Evolutionary conservation across 2,888 invertebrate species (phyloP).

Genomic region (Cataglyphis albicans): DNA sequence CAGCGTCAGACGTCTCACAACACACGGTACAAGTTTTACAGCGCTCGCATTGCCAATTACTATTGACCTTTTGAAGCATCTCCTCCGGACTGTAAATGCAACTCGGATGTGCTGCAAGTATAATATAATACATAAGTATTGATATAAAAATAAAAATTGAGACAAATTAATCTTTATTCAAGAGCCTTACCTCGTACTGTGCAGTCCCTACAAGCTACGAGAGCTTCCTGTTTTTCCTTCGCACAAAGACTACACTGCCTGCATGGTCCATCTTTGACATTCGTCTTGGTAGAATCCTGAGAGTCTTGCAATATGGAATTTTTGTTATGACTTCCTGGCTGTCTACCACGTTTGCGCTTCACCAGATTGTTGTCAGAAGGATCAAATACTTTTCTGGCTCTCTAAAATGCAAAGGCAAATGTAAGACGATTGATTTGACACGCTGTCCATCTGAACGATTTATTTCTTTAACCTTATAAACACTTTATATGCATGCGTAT

Average conservation of each 20-base stretch:
- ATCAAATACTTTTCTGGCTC: conserved; percentile 94
- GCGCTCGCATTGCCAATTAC: conserved; percentile 95
- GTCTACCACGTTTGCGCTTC: conserved; percentile 90
- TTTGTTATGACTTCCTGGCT: conserved; percentile 89
- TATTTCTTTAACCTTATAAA: background rate
- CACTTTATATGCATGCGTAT: background rate
- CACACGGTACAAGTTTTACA: conserved; percentile 95
- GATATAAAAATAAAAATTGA: conserved; percentile 32
- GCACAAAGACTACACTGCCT: conserved; percentile 83
- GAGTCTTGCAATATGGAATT: conserved; percentile 84
- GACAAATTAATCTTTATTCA: conserved; percentile 43
- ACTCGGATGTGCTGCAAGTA: conserved; percentile 88
- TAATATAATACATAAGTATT: conserved; percentile 32
- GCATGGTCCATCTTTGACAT: conserved; percentile 81
- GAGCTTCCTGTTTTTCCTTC: conserved; percentile 87
- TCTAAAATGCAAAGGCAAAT: conserved; percentile 84
- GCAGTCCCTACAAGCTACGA: conserved; percentile 91
- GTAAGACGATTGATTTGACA: background rate
- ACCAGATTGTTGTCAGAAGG: conserved; percentile 94
- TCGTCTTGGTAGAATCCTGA: conserved; percentile 77
- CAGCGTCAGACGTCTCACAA: conserved; percentile 91
- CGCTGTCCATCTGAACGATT: background rate
- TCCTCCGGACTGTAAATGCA: conserved; percentile 90
- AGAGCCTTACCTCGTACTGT: conserved; percentile 88
- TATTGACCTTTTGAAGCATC: conserved; percentile 89